Base-by-base conservation (phyloP, 1,140 invertebrate species). In the Drosophila paulistorum region DNA sequence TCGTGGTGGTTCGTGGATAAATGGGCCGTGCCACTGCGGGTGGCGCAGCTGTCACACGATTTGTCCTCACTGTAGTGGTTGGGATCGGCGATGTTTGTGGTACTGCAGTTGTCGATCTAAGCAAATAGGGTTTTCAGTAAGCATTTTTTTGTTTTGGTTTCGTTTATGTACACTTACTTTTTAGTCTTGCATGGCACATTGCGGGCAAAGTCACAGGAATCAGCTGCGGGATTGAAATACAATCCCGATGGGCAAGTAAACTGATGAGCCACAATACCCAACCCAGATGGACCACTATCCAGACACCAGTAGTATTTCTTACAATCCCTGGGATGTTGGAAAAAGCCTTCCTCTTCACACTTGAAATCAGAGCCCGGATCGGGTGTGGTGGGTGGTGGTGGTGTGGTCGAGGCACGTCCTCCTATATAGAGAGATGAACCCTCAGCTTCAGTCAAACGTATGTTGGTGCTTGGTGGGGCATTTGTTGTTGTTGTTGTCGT, bases 271-370 rank as follows among this genome's bases (percentile, higher is more conserved):
- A 98, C 96, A 54, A 98, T 96, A 54, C 97, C 97, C 33, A 98
- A 93, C 72, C 97, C 96, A 6, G 97, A 96, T 0, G 97, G 96
- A 1, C 97, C 97, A 82, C 96, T 97, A 77, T 97, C 96, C 51
- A 98, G 92, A 92, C 97, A 98, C 97, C 97, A 98, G 92, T 97
- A 98, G 82, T 98, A 98, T 90, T 98, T 98, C 90, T 97, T 97
- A 92, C 97, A 98, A 87, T 98, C 97, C 37, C 96, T 94, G 1
- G 97, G 97, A 93, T 98, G 97, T n/a, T 96, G 95, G 93, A 96
- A 98, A 93, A 98, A 98, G 45, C 97, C 97, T 94, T 98, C 97
- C 71, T 98, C 97, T 84, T 96, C 96, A 84, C 97, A 98, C 82
- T 97, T 96, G 90, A 98, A 98, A 82, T 97, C 96, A 11, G 95